Evolutionary conservation across 2,113 vertebrate species (phyloP), one percentile per base, ranked within the genome.

Genomic region (Mustela nigripes): DNA sequence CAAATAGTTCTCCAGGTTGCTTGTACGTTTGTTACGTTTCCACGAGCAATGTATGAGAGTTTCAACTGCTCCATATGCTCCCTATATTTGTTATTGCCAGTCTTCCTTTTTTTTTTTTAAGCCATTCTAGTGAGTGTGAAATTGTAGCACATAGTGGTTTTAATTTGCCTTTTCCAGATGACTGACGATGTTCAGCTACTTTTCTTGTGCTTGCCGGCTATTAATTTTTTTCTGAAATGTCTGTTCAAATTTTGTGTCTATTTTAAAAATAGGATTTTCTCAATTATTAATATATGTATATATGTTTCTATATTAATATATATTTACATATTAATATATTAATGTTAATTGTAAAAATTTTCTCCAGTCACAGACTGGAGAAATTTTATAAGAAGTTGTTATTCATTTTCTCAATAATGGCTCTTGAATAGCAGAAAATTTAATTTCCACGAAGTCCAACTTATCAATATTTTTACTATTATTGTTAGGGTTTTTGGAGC

Each of bases 151-250:
- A 48, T 4, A 31, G 36, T 88, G 31, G 16, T 88, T 94, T 83
- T 86, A 83, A 91, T 93, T 94, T 90, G 12, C 28, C 71, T 83
- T 96, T 95, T 73, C 24, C 69, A 93, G 76, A 88, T 95, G 83
- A 95, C 24, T 83, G 79, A 83, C 26, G 24, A 88, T 24, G 14
- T 79, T 45, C 31, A 86, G 16, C 48, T 85, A 78, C 28, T 87
- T 92, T 94, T 87, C 45, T 67, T 74, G 15, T 56, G 67, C 48
- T 81, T 76, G 10, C 79, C 26, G 26, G 50, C 15, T 94, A 62
- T 58, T 90, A 7, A 39, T 69, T 89, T 7, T 93, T 74, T 81
- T 71, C 65, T 53, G 18, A 96, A 85, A 91, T 67, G 15, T 76
- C 50, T 74, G 16, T 74, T 28, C 15, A 92, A 63, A 24, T 31